These are phyloP conservation scores for Trochalopteron elliotii DNA, from an alignment of 2,113 vertebrate genomes.

Conservation along the genomic window DNA sequence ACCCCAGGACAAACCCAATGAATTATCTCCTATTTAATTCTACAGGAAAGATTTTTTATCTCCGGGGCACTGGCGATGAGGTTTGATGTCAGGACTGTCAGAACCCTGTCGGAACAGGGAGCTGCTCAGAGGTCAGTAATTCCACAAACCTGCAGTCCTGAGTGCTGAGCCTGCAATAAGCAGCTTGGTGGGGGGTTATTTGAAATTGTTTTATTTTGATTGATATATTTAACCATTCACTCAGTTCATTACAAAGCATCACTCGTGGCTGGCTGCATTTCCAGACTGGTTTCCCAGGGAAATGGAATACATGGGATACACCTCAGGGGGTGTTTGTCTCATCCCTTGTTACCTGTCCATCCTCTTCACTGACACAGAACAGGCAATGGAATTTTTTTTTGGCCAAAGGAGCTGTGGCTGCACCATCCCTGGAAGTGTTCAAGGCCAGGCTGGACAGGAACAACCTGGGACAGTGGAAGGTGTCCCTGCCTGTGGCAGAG, in stretches of 20 bases:
- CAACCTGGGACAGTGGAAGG: neutral
- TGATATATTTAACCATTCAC: neutral
- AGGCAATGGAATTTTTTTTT: neutral
- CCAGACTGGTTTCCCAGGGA: neutral
- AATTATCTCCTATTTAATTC: neutral
- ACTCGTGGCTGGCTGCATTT: neutral
- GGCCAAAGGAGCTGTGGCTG: neutral
- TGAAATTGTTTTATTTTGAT: neutral
- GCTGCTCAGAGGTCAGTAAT: neutral
- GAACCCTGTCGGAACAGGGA: neutral
- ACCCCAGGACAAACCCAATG: neutral
- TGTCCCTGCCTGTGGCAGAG: neutral
- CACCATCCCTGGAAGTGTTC: neutral
- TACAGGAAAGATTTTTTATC: neutral
- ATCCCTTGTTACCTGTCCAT: neutral
- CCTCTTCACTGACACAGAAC: neutral
- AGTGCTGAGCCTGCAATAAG: neutral
- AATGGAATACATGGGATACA: neutral
- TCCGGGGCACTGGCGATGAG: neutral
- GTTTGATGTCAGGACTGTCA: neutral
- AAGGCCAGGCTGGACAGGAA: neutral
- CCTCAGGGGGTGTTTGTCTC: neutral
- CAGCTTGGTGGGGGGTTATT: neutral
- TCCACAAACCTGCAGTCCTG: neutral
- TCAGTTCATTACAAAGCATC: neutral